These are phyloP conservation scores for Portunus trituberculatus DNA, from an alignment of 1,140 invertebrate species.

Conservation along the genomic window DNA sequence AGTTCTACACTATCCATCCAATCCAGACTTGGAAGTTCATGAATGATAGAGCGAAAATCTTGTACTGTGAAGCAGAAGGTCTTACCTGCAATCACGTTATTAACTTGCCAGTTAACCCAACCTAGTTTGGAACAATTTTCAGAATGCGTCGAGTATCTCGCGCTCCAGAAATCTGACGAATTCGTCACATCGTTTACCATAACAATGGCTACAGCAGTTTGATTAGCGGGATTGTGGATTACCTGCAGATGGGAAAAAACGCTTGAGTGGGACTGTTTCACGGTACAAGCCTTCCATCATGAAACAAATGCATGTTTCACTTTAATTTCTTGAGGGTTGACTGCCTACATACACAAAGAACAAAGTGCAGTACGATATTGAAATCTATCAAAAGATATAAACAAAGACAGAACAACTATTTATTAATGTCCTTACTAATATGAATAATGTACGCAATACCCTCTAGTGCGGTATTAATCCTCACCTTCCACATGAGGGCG, in stretches of 20 bases:
- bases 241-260: slow-evolving; percentile 18
- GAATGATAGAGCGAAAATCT: not conserved
- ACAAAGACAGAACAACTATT: too few relatives aligned
- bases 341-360: too few relatives aligned
- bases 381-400: too few relatives aligned
- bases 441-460: too few relatives aligned
- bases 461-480: not conserved
- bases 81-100: not conserved
- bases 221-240: slow-evolving; percentile 9
- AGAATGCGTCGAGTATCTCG: not conserved
- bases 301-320: too few relatives aligned
- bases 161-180: not conserved
- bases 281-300: too few relatives aligned
- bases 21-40: not conserved
- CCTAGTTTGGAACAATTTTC: not conserved
- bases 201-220: slow-evolving; percentile 41
- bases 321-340: too few relatives aligned
- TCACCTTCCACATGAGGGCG: slow-evolving; percentile 74
- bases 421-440: too few relatives aligned
- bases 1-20: too few relatives aligned
- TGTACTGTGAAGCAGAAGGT: slow-evolving; percentile 53
- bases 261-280: too few relatives aligned
- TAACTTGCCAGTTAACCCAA: slow-evolving; percentile 50
- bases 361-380: too few relatives aligned
- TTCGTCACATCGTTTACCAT: slow-evolving; percentile 48